A percentile compares a stretch with the other conserved stretches of the same genome.
Evolutionary conservation across 2,113 vertebrate genomes (phyloP).

Genomic region (Mus spicilegus): DNA sequence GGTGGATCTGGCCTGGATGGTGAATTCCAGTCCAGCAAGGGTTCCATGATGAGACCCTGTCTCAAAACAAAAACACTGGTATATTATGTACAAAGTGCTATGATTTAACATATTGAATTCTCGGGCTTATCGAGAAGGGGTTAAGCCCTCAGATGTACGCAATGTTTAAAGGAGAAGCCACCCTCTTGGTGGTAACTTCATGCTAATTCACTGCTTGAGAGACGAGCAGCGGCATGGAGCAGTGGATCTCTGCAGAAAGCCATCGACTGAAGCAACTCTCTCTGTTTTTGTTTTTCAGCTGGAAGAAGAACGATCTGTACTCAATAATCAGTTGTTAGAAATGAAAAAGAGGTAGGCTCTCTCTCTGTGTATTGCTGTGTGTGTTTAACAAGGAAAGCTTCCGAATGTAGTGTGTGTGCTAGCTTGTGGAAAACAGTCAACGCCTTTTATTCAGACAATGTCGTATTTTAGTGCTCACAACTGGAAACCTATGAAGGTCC

Average conservation of each 20-base stretch:
- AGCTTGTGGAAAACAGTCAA: background rate
- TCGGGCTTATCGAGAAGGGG: background rate
- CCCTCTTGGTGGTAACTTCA: background rate
- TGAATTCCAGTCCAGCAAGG: background rate
- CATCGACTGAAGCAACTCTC: background rate
- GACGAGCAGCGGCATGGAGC: background rate
- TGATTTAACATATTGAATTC: background rate
- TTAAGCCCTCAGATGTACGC: background rate
- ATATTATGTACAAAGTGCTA: background rate
- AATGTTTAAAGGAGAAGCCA: background rate
- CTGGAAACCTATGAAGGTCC: background rate
- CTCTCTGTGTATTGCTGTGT: background rate
- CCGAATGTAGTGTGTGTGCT: background rate
- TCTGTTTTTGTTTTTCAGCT: slow-evolving; percentile 86
- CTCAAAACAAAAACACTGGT: background rate
- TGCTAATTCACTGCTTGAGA: background rate
- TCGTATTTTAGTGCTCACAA: slow-evolving; percentile 3
- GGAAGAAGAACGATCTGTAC: slow-evolving; percentile 93
- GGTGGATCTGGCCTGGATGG: background rate
- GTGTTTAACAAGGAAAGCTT: background rate
- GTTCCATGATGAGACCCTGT: background rate
- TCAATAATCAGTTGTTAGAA: slow-evolving; percentile 95
- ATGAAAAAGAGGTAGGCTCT: slow-evolving; percentile 94
- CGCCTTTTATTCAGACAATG: background rate
- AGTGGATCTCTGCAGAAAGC: background rate